phyloP scores from a whole-genome alignment of 2,113 vertebrate genomes.

The Gobius niger region DNA sequence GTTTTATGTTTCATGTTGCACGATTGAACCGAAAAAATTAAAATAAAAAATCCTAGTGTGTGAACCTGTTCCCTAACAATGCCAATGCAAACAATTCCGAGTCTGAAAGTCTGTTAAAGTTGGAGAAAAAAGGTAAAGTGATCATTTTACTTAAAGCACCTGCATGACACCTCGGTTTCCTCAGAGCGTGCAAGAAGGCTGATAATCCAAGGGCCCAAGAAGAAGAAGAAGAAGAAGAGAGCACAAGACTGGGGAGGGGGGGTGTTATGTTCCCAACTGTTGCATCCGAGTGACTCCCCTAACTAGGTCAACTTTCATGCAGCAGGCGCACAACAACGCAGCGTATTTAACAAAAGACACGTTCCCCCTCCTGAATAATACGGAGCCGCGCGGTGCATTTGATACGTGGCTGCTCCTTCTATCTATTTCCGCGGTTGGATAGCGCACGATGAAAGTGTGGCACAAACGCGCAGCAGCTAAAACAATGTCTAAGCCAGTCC shows the following conservation, averaged over 20 bases:
- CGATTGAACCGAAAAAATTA: too few species aligned
- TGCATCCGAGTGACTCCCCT: conserved; percentile 52
- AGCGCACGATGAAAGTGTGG: conserved; percentile 24
- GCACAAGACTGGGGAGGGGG: neutral
- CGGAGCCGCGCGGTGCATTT: neutral
- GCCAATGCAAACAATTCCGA: too few species aligned
- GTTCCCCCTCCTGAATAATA: neutral
- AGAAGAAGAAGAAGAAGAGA: neutral
- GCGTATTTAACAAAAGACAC: conserved; percentile 31
- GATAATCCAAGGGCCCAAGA: conserved; percentile 35
- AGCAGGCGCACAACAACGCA: conserved; percentile 31
- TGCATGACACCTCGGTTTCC: conserved; percentile 4
- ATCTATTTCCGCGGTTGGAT: conserved; percentile 14
- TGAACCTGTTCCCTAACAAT: too few species aligned
- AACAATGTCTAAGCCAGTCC: neutral
- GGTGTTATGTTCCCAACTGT: conserved; percentile 66
- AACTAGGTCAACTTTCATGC: conserved; percentile 58
- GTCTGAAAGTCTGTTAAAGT: too few species aligned
- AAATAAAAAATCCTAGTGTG: too few species aligned
- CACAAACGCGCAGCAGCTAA: conserved; percentile 8
- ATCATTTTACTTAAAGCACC: conserved; percentile 17
- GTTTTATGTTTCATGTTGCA: too few species aligned
- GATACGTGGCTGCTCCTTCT: conserved; percentile 48
- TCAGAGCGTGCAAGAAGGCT: conserved; percentile 17
- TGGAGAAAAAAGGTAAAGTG: too few species aligned